These are phyloP conservation scores for Aphodius sticticus DNA, from an alignment of 2,888 invertebrate species.

Conservation along the genomic window DNA sequence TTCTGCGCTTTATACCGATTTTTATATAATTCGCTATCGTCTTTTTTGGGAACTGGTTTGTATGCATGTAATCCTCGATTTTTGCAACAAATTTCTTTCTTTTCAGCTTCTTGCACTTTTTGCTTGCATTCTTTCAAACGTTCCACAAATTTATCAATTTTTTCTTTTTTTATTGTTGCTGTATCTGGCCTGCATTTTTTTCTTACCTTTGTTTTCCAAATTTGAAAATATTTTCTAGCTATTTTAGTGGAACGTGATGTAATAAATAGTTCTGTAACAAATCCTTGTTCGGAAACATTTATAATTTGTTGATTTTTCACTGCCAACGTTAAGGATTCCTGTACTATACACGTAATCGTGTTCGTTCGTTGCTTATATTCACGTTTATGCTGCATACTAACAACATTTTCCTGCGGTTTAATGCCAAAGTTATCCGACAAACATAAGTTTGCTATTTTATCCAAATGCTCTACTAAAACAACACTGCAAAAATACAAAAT, in stretches of 20 bases:
- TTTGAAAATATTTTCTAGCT: constrained; percentile 31
- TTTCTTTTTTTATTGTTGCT: constrained; percentile 23
- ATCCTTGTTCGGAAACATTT: neutral
- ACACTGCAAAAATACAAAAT: constrained; percentile 25
- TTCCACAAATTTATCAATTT: constrained; percentile 29
- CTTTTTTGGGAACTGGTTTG: constrained; percentile 8
- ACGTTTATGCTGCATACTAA: neutral
- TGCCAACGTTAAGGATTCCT: constrained; percentile 8
- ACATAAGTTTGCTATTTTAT: constrained; percentile 30
- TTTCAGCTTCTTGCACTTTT: constrained; percentile 10
- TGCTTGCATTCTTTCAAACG: constrained; percentile 29
- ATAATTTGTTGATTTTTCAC: neutral
- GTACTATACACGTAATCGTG: constrained; percentile 7
- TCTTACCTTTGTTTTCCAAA: constrained; percentile 30
- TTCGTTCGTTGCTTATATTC: constrained; percentile 14
- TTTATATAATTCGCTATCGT: constrained; percentile 39
- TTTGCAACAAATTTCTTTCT: constrained; percentile 5
- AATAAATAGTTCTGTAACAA: constrained; percentile 11
- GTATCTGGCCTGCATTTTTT: constrained; percentile 19
- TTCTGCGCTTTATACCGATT: constrained; percentile 72
- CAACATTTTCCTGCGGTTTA: neutral
- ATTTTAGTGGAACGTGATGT: constrained; percentile 25
- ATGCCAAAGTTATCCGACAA: neutral
- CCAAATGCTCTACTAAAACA: constrained; percentile 31
- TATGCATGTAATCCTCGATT: constrained; percentile 7